Evolutionary conservation across 2,797 vertebrate genomes (phyloP).

Genomic region (Galagoides demidoff): DNA sequence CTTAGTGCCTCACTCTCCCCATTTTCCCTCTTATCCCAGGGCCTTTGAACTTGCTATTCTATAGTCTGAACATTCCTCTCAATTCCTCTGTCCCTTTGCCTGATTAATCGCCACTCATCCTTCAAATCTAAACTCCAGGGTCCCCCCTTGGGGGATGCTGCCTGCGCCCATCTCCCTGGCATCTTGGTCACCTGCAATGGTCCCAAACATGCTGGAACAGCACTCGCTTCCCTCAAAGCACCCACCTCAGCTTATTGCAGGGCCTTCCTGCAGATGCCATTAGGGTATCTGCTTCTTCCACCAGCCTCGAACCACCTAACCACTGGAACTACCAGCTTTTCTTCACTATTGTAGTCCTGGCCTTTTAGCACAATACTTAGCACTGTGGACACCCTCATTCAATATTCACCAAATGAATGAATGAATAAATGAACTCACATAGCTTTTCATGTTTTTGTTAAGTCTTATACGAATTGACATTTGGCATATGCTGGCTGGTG

Average conservation of each 20-base stretch:
- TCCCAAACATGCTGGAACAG: fast-evolving
- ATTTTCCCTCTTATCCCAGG: background rate
- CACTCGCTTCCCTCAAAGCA: background rate
- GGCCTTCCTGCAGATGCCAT: fast-evolving
- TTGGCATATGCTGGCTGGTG: background rate
- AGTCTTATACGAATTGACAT: background rate
- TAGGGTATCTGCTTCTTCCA: background rate
- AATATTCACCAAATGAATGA: background rate
- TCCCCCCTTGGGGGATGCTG: background rate
- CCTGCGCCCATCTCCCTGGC: background rate
- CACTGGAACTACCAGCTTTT: background rate
- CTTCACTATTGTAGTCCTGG: background rate
- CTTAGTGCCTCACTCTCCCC: background rate
- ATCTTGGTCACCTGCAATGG: background rate
- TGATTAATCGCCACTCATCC: background rate
- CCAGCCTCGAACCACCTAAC: too few species aligned
- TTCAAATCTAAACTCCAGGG: background rate
- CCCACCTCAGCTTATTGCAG: background rate
- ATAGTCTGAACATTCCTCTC: background rate
- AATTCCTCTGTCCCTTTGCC: background rate
- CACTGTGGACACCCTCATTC: background rate
- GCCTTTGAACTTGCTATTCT: background rate
- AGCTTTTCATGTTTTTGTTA: background rate
- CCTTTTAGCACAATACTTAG: background rate
- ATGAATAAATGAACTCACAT: background rate